Evolutionary conservation across 2,888 invertebrate species (phyloP), one percentile per base, ranked within the genome.

Genomic region (Glaucopsyche alexis): DNA sequence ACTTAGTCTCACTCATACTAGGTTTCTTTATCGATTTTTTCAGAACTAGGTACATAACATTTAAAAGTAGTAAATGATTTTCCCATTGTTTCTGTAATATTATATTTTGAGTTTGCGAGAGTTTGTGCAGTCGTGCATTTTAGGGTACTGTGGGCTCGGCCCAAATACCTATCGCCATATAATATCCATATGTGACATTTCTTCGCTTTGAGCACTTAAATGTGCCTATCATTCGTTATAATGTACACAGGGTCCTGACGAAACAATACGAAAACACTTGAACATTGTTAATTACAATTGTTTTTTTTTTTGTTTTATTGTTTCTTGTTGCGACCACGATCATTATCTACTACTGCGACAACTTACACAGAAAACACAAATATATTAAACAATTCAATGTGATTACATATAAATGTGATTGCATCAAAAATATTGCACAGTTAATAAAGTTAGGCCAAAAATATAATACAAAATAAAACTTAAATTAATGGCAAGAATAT

Each of bases 401-500:
- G 72, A 40, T 14, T 72, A 71, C 71, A 73, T 74, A 74, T 74
- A 74, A 73, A 55, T 66, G 71, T 75, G 76, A 74, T 72, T 72
- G 50, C 66, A 72, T 72, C 66, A 67, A 72, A 72, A 67, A 76
- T 77, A 78, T 77, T 77, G 77, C 77, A 77, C 77, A 73, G 49
- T 67, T 14, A 67, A 64, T 52, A 47, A 47, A 67, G 67, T 72
- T 72, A 72, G 72, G 78, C 76, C 78, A 74, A 66, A 67, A 42
- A 73, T 71, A 71, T 73, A 55, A 71, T 66, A 72, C 71, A 74
- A 72, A 66, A 72, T 69, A 45, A 72, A 73, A 49, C 70, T 50
- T 71, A 72, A 78, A 82, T 78, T 80, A 83, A 82, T 84, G 85
- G 86, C 85, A 86, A 85, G 86, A 72, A 74, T 67, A 72, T 73